phyloP scores from a whole-genome alignment of 2,797 vertebrate genomes.

The Oryzias sinensis region DNA sequence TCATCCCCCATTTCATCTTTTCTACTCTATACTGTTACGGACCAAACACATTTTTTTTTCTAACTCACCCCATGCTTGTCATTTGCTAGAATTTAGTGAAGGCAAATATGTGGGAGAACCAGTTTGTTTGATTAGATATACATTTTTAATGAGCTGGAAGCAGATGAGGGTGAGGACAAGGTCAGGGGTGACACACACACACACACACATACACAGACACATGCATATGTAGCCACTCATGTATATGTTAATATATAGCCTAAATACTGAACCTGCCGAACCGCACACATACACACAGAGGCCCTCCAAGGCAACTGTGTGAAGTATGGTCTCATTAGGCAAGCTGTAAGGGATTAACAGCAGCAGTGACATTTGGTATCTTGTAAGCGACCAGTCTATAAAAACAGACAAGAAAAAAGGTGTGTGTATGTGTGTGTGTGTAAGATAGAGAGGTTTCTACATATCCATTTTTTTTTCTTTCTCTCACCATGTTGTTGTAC shows the following conservation, averaged over 20 bases:
- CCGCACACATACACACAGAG: constrained; percentile 23
- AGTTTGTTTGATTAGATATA: constrained; percentile 93
- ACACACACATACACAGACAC: constrained; percentile 24
- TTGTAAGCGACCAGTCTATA: constrained; percentile 82
- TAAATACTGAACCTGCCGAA: constrained; percentile 29
- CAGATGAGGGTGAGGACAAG: constrained; percentile 80
- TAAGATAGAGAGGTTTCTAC: constrained; percentile 37
- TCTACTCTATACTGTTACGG: constrained; percentile 36
- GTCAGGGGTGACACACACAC: constrained; percentile 58
- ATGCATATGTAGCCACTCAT: constrained; percentile 25
- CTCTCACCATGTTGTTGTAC: constrained; percentile 20
- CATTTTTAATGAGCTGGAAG: constrained; percentile 99
- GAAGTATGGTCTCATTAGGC: constrained; percentile 78
- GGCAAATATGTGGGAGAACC: constrained; percentile 77
- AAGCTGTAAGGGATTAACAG: constrained; percentile 79
- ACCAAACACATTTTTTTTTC: constrained; percentile 14
- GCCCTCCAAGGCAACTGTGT: constrained; percentile 54
- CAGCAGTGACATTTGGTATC: constrained; percentile 80
- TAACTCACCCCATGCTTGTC: constrained; percentile 69
- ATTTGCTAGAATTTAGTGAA: constrained; percentile 91
- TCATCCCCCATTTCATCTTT: neutral
- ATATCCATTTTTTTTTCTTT: constrained; percentile 32
- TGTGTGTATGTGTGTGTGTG: constrained; percentile 11
- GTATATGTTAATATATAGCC: constrained; percentile 48
- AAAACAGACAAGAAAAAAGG: constrained; percentile 68